Base-by-base conservation (phyloP, 2,113 vertebrate genomes). In the Oceanodroma tethys region DNA sequence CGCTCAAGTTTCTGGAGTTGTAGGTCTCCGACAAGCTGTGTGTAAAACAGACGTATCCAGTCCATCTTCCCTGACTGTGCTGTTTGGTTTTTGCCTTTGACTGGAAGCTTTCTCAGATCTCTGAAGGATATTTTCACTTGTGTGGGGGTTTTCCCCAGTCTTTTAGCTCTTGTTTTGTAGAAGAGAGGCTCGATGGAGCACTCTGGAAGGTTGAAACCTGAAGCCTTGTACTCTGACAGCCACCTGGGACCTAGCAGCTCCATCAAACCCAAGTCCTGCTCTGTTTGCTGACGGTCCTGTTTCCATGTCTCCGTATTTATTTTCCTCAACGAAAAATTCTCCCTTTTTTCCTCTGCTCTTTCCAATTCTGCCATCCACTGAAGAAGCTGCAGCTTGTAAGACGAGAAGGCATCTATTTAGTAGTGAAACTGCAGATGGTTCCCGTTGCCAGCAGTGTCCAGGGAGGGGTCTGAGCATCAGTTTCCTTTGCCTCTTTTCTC, bases 401-500 rank as follows among this genome's bases (percentile, higher is more conserved):
- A 43, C 2, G 2, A 62, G 74, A n/a, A 93, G 40, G 38, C 52
- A 52, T 52, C 56, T 58, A 52, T 13, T 85, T 18, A 18, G 11
- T 23, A 2, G 5, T 40, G 50, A 86, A 72, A 36, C 50, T 0
- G 7, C 68, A 45, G 58, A 27, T 56, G 45, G 17, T 50, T 94
- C 59, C 53, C 0, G 0, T 50, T 84, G 42, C 72, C 55, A 62
- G 50, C 50, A 55, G 16, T 16, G 50, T 70, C n/a, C 63, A 38
- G 38, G 67, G 38, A 66, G 26, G 9, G 19, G 26, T 53, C 78
- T 2, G 30, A 88, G 59, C 80, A 62, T 67, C 55, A 71, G 14
- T 95, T 95, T 86, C 86, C 91, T 94, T 93, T 96, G 47, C 87
- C 30, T 65, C 17, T 75, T 63, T 87, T 89, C 86, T 96, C 26